phyloP scores from a whole-genome alignment of 1,140 invertebrate species.

The Hycleus cichorii region DNA sequence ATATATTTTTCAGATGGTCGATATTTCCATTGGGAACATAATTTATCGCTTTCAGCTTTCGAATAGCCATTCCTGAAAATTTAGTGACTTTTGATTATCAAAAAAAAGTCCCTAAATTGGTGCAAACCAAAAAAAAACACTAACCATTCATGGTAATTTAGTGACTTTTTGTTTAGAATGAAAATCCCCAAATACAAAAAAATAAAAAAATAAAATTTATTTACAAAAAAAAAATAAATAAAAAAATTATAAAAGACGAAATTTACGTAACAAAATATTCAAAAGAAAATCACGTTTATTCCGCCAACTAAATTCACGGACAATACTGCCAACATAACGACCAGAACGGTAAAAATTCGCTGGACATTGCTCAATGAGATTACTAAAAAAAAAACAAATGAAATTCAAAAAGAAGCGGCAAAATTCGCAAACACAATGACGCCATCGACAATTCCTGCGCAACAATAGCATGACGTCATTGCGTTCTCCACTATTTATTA shows the following conservation, averaged over 20 bases:
- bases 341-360: slow-evolving; percentile 16
- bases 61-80: slow-evolving; percentile 51
- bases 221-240: slow-evolving; percentile 3
- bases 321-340: slow-evolving; percentile 12
- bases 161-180: background rate
- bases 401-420: background rate
- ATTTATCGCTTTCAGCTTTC: slow-evolving; percentile 46
- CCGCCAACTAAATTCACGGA: background rate
- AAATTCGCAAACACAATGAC: too few species aligned
- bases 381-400: slow-evolving; percentile 12
- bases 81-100: background rate
- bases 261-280: slow-evolving; percentile 19
- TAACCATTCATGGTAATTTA: slow-evolving; percentile 49
- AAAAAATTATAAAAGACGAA: slow-evolving; percentile 18
- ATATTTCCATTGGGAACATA: slow-evolving; percentile 56
- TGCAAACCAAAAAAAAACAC: background rate
- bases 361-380: slow-evolving; percentile 5
- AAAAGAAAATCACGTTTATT: slow-evolving; percentile 13
- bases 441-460: too few species aligned
- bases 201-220: background rate
- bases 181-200: background rate
- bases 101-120: background rate
- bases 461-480: too few species aligned
- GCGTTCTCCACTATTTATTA: too few species aligned
- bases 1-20: slow-evolving; percentile 56